These are phyloP conservation scores for Upupa epops DNA, from an alignment of 2,113 vertebrate genomes.

Conservation along the genomic window DNA sequence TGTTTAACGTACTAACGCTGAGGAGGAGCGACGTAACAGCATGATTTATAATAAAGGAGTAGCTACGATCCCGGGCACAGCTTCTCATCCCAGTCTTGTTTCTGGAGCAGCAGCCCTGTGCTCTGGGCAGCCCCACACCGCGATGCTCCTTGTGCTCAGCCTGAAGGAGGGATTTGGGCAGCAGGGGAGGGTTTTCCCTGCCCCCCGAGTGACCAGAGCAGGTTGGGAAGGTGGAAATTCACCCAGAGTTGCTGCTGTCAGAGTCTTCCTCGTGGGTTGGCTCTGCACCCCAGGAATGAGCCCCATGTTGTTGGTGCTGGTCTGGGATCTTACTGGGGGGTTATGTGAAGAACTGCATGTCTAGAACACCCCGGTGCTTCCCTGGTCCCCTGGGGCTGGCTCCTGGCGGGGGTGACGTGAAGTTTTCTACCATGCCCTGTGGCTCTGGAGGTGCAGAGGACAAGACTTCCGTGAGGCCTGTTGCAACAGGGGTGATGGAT, in stretches of 20 bases:
- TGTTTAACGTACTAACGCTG: constrained; percentile 66
- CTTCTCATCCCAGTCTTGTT: background rate
- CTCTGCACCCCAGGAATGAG: no score
- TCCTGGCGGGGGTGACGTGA: background rate
- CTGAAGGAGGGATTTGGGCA: background rate
- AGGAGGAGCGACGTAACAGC: constrained; percentile 52
- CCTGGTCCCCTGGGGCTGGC: background rate
- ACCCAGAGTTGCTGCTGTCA: background rate
- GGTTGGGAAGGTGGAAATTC: background rate
- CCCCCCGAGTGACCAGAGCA: rapidly evolving
- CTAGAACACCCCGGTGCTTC: background rate
- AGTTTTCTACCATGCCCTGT: background rate
- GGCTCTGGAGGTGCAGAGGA: background rate
- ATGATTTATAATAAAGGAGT: constrained; percentile 73
- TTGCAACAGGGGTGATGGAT: background rate
- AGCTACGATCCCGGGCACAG: constrained; percentile 44
- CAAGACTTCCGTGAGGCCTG: background rate
- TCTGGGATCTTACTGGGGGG: background rate
- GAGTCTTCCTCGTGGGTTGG: rapidly evolving
- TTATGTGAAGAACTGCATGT: background rate
- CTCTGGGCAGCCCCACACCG: background rate
- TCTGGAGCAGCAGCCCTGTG: rapidly evolving
- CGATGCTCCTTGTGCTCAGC: rapidly evolving
- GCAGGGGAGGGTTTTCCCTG: background rate
- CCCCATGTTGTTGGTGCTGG: rapidly evolving